Base-by-base conservation (phyloP, 2,113 vertebrate species). In the Cottus gobio region DNA sequence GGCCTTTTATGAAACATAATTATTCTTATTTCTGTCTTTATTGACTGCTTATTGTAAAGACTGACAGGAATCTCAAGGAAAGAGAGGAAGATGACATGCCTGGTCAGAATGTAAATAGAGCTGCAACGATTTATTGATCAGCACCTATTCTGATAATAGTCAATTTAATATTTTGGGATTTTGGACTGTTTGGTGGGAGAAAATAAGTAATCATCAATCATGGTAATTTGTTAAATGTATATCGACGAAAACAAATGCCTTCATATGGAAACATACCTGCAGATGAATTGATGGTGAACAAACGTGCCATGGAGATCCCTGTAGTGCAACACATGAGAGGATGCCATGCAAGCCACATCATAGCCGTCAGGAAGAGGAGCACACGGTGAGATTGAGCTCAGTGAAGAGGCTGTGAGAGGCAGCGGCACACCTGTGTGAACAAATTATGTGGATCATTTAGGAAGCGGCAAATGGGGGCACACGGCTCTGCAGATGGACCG, bases 311-410 rank as follows among this genome's bases (percentile, higher is more conserved):
- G 5, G 26, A 15, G 28, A 64, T 34, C 54, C n/a, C 31, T 74
- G 68, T 15, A 56, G 71, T 39, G 74, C 64, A 70, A 44, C 46
- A 74, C 71, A 89, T 77, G 74, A 85, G 73, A 71, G 80, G 44
- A 74, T 75, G 84, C 76, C 82, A 79, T 79, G 83, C 85, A 58
- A 72, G 56, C 61, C 63, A 61, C 44, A 50, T 72, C 84, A 4
- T 46, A 46, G 78, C 86, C 77, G 80, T 80, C 78, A 75, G 39
- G 75, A 62, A 73, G 48, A 83, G 61, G 71, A 75, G 37, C 81
- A 72, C 75, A 75, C 67, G 79, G 54, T 44, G 48, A 78, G 80
- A 87, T 30, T 54, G 83, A 74, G 78, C 30, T 57, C 65, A n/a
- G 64, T 30, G 61, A 58, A 66, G 44, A 77, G 80, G 30, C 71